These are phyloP conservation scores for Pristionchus pacificus DNA, from an alignment of 1,140 invertebrate species.

Conservation along the genomic window DNA sequence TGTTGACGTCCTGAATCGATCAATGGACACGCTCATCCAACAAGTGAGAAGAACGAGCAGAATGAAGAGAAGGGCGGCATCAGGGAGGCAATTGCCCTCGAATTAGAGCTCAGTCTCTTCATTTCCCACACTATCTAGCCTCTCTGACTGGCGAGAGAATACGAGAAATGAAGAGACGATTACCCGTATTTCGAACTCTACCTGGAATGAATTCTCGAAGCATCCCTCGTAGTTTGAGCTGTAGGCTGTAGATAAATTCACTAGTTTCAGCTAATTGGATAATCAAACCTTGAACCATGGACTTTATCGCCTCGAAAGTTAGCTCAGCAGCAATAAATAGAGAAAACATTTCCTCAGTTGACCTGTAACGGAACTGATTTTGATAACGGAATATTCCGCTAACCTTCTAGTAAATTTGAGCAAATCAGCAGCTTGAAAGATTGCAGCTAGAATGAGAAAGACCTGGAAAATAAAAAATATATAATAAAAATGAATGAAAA, in stretches of 20 bases:
- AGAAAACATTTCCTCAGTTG: constrained; percentile 61
- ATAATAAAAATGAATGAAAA: not conserved
- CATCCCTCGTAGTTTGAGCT: constrained; percentile 28
- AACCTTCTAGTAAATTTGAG: constrained; percentile 61
- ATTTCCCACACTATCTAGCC: too few species aligned
- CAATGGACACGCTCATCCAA: constrained; percentile 59
- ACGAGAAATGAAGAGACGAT: too few species aligned
- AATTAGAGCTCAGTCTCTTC: too few species aligned
- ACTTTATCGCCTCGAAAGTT: constrained; percentile 58
- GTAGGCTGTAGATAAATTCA: constrained; percentile 2
- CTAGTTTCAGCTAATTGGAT: not conserved
- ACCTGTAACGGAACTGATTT: constrained; percentile 48
- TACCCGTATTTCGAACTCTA: too few species aligned
- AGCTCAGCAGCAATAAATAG: constrained; percentile 61
- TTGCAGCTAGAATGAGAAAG: constrained; percentile 58
- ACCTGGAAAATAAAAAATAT: too few species aligned
- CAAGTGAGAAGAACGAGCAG: constrained; percentile 59
- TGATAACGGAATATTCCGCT: not conserved
- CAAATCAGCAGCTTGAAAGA: constrained; percentile 58
- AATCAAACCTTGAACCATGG: constrained; percentile 55
- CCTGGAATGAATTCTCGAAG: not conserved
- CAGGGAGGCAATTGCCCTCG: constrained; percentile 53
- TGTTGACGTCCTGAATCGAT: constrained; percentile 60
- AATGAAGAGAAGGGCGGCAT: constrained; percentile 58
- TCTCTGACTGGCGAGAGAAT: too few species aligned